Conservation (phyloP, 2,888 invertebrate genomes). For the Cheilosia grossa region DNA sequence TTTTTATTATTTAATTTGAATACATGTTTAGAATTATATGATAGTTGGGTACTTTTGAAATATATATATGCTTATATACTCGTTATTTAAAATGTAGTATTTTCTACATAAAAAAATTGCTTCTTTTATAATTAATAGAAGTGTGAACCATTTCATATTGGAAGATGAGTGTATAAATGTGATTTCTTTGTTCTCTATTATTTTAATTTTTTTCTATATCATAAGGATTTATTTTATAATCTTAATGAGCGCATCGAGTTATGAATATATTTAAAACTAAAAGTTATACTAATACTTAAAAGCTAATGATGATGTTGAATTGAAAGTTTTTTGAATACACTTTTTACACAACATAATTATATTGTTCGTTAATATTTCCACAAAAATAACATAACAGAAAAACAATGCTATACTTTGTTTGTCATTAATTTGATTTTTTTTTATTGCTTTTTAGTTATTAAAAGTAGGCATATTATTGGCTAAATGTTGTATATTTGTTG, state of each 20-base stretch:
- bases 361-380: constrained; percentile 4
- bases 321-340: constrained; percentile 33
- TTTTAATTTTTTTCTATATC: background rate
- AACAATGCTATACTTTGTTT: background rate
- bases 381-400: constrained; percentile 5
- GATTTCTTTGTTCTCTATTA: constrained; percentile 4
- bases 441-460: constrained; percentile 65
- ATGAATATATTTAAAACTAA: background rate
- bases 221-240: constrained; percentile 2
- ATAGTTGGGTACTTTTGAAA: constrained; percentile 8
- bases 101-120: constrained; percentile 43
- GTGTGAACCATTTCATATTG: constrained; percentile 32
- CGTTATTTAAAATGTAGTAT: background rate
- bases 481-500: constrained; percentile 8
- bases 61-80: constrained; percentile 5
- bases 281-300: background rate
- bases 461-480: constrained; percentile 27
- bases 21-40: constrained; percentile 12
- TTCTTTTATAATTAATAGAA: constrained; percentile 1
- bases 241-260: constrained; percentile 40
- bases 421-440: background rate
- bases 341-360: background rate
- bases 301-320: constrained; percentile 29
- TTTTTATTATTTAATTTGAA: constrained; percentile 1
- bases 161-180: constrained; percentile 58